These are phyloP conservation scores for Sinella curviseta DNA, from an alignment of 1,140 invertebrate genomes.

Conservation along the genomic window DNA sequence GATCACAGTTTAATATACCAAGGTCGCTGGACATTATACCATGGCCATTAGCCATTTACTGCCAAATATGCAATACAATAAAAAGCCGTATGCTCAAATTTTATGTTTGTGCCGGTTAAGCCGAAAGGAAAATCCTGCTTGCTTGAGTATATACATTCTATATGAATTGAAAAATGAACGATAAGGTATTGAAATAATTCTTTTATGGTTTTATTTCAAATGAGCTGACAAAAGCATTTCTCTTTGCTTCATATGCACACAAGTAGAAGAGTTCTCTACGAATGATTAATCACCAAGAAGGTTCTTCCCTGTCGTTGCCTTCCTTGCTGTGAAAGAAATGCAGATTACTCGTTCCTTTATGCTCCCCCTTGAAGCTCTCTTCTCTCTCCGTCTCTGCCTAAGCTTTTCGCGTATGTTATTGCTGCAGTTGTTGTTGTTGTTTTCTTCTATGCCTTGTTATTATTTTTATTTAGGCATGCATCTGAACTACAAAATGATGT, in stretches of 20 bases:
- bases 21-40: constrained; percentile 1
- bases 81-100: not conserved
- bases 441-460: not conserved
- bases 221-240: constrained; percentile 21
- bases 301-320: constrained; percentile 7
- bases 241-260: not conserved
- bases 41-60: not conserved
- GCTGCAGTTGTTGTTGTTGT: not conserved
- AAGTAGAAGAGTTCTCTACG: not conserved
- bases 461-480: not conserved
- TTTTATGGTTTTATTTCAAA: constrained; percentile 1
- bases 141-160: no score
- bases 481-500: not conserved
- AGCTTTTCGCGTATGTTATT: no score
- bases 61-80: not conserved
- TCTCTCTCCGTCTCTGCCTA: not conserved
- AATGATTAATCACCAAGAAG: constrained; percentile 17
- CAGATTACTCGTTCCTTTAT: not conserved
- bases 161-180: no score
- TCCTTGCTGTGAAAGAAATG: constrained; percentile 13
- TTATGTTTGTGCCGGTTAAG: not conserved
- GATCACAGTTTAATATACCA: not conserved
- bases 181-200: not conserved
- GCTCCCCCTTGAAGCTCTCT: not conserved
- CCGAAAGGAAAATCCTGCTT: not conserved